Base-by-base conservation (phyloP, 2,797 vertebrate genomes). In the Eremophila alpestris region DNA sequence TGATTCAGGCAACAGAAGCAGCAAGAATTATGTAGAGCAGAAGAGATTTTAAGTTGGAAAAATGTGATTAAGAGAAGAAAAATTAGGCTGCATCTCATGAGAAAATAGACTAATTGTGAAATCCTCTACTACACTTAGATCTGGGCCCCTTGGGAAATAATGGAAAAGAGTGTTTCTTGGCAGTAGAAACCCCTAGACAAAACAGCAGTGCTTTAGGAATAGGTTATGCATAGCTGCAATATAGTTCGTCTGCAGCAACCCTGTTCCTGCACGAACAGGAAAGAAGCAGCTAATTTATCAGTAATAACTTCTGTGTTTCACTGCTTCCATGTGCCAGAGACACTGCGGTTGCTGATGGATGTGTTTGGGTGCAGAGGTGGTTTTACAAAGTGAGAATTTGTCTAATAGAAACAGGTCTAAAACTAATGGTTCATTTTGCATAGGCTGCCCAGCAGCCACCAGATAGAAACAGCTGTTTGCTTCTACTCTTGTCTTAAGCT, bases 81-180 rank as follows among this genome's bases (percentile, higher is more conserved):
- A 95, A 97, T 95, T 95, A 95, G 96, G 95, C 93, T 96, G 87
- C 92, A 78, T 93, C 95, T 96, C 94, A 68, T 63, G 89, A 94
- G 96, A 94, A 94, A 95, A 94, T 27, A 93, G 92, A 75, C 95
- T 94, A 96, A 94, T 96, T 95, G 95, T 95, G 92, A 93, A 93
- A 91, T 94, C 40, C 80, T 94, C 85, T 95, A 79, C 89, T 86
- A 93, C 38, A 5, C 91, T 96, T 92, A 93, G 84, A 93, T 95
- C 80, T 93, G 10, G 7, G 10, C 5, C 92, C 41, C 30, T 17
- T 73, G 94, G 95, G 95, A 96, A 97, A 94, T 96, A 95, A 82
- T 7, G 59, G 77, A 73, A 76, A 78, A 90, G 93, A 38, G 52
- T 68, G 58, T 70, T 95, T 89, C 94, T 90, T 26, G 3, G 62